phyloP scores from a whole-genome alignment of 1,140 invertebrate genomes.

The Antheraea pernyi region DNA sequence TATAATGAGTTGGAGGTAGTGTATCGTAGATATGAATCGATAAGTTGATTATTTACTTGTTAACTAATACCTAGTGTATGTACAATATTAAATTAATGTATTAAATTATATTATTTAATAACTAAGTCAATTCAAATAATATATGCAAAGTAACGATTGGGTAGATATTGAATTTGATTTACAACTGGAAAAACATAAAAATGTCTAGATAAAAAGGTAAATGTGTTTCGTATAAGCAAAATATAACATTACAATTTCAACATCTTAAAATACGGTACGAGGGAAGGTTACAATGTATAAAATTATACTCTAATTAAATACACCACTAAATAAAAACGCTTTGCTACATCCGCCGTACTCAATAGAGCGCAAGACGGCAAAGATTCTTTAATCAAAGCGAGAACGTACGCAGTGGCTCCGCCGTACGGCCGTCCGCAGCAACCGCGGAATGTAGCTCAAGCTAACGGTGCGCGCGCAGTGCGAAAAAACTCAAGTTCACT shows the following conservation, averaged over 20 bases:
- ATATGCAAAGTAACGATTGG: too few species aligned
- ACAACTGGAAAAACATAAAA: too few species aligned
- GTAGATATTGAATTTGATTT: too few species aligned
- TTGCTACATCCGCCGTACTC: neutral
- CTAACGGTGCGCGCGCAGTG: constrained; percentile 61
- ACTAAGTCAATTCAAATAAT: too few species aligned
- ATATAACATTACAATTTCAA: neutral
- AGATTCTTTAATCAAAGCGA: neutral
- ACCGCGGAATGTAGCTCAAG: constrained; percentile 71
- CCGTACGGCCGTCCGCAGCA: constrained; percentile 40
- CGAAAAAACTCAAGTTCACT: constrained; percentile 77
- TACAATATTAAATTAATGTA: too few species aligned
- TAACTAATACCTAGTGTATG: too few species aligned
- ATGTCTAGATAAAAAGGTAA: too few species aligned
- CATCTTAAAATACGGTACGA: neutral
- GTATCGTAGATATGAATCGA: too few species aligned
- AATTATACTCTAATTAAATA: neutral
- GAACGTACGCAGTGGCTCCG: constrained; percentile 41
- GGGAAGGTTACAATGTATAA: neutral
- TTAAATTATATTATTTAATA: too few species aligned
- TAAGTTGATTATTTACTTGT: too few species aligned
- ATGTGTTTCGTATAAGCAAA: too few species aligned
- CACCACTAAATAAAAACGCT: neutral
- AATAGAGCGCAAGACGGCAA: constrained; percentile 5
- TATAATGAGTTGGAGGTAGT: too few species aligned